Evolutionary conservation across 2,797 vertebrate genomes (phyloP).

Genomic region (Lophius americanus): DNA sequence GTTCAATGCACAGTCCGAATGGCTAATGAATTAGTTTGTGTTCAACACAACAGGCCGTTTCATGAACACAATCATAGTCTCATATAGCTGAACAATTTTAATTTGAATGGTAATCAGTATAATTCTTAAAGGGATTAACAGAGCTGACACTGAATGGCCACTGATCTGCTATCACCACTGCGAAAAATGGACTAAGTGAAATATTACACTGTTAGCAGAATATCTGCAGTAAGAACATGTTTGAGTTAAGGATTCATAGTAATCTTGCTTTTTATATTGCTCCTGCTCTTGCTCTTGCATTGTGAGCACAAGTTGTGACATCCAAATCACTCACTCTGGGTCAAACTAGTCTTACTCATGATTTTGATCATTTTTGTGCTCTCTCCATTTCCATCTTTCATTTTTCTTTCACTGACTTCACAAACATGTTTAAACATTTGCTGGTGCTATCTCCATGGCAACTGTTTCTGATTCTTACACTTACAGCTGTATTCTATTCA

Average conservation of each 20-base stretch:
- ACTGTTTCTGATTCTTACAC: conserved; percentile 76
- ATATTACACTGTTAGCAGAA: conserved; percentile 15
- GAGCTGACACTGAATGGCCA: conserved; percentile 33
- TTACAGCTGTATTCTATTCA: conserved; percentile 74
- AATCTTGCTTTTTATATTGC: conserved; percentile 19
- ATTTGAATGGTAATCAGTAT: conserved; percentile 53
- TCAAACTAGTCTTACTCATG: conserved; percentile 27
- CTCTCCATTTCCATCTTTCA: conserved; percentile 7
- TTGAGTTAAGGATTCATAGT: conserved; percentile 37
- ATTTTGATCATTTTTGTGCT: conserved; percentile 25
- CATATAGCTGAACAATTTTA: conserved; percentile 18
- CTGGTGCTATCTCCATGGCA: conserved; percentile 79
- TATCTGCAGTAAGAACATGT: conserved; percentile 36
- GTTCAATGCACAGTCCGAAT: background rate
- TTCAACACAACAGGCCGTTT: conserved; percentile 6
- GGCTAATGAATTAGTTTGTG: conserved; percentile 4
- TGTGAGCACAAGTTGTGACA: conserved; percentile 20
- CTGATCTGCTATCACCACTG: conserved; percentile 40
- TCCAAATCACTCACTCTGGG: conserved; percentile 20
- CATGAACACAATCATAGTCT: background rate
- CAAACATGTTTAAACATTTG: conserved; percentile 77
- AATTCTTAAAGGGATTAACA: conserved; percentile 51
- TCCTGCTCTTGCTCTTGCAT: conserved; percentile 8
- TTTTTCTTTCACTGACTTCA: conserved; percentile 53
- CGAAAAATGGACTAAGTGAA: conserved; percentile 27